These are phyloP conservation scores for Drosophila punjabiensis DNA, from an alignment of 1,140 invertebrate species.

Conservation along the genomic window DNA sequence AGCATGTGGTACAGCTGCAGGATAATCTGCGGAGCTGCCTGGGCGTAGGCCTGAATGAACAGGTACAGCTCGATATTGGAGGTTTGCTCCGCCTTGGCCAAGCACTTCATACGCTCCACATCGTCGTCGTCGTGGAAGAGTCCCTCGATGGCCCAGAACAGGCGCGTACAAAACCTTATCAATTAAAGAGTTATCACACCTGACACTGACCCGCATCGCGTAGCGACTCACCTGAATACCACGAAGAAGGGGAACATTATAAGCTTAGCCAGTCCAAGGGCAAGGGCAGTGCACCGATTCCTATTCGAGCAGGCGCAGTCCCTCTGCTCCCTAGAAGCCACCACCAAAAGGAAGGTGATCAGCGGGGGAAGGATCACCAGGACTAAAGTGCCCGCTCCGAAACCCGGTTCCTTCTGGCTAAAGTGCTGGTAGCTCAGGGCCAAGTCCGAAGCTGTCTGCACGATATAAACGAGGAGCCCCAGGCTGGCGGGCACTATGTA, in stretches of 20 bases:
- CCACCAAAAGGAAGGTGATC: constrained; percentile 64
- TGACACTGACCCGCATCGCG: background rate
- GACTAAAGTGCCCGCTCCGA: constrained; percentile 64
- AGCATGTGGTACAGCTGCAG: constrained; percentile 88
- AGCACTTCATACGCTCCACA: constrained; percentile 87
- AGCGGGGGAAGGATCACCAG: constrained; percentile 66
- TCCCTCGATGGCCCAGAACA: constrained; percentile 91
- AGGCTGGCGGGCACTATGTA: constrained; percentile 86
- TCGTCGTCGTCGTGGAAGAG: constrained; percentile 87
- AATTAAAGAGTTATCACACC: background rate
- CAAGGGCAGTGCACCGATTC: constrained; percentile 46
- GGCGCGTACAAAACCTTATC: constrained; percentile 87
- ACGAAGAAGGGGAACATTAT: constrained; percentile 89
- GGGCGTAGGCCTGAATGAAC: constrained; percentile 91
- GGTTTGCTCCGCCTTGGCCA: constrained; percentile 87
- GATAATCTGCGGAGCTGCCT: constrained; percentile 90
- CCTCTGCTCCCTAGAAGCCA: constrained; percentile 86
- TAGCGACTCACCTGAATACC: constrained; percentile 88
- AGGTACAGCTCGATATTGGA: constrained; percentile 90
- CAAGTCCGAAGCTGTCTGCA: constrained; percentile 86
- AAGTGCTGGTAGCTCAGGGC: constrained; percentile 86
- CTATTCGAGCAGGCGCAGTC: constrained; percentile 84
- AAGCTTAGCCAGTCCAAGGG: constrained; percentile 85
- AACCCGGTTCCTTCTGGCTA: constrained; percentile 84
- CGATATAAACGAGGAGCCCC: constrained; percentile 85